Evolutionary conservation across 2,888 invertebrate genomes (phyloP), one percentile per base, ranked within the genome.

Genomic region (Anoplius nigerrimus): DNA sequence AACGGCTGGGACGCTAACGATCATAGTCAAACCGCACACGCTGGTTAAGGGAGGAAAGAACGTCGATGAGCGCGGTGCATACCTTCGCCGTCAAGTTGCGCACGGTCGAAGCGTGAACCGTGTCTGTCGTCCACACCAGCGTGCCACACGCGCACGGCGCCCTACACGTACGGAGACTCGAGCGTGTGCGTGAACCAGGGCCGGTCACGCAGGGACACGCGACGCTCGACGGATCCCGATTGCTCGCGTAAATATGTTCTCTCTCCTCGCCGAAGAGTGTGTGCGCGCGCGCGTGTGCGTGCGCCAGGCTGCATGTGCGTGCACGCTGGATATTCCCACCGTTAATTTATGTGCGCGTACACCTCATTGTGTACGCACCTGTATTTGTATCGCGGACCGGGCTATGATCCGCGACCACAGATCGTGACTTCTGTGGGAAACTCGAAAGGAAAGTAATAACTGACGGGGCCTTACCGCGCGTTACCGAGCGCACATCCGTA

Each of bases 401-500:
- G 84, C 84, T 87, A 87, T 88, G 87, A 87, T 87, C 84, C 86
- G 87, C 86, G 86, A 87, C 87, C 86, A 82, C 86, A 84, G 85
- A 88, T 88, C 87, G 85, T 87, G 87, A 88, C 88, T 88, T 84
- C 84, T 88, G 88, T 88, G 88, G 88, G 88, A 88, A 88, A 87
- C 84, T 84, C 81, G 81, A 84, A 48, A 87, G 85, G 78, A 84
- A 82, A 82, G 83, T 85, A 83, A 85, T 85, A 83, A 82, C 82
- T 76, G 76, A 66, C 72, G 73, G 64, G 66, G 48, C 62, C 69
- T 51, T 62, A 48, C 48, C 18, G 46, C 59, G 11, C 48, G 43
- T 48, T 48, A 72, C 68, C 53, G n/a, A 15, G 34, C 57, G 69
- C 58, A 58, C 63, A 70, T 75, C 69, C 72, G 70, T 69, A 68